Evolutionary conservation across 2,888 invertebrate genomes (phyloP), one percentile per base, ranked within the genome.

Genomic region (Hydroisotoma schaefferi): DNA sequence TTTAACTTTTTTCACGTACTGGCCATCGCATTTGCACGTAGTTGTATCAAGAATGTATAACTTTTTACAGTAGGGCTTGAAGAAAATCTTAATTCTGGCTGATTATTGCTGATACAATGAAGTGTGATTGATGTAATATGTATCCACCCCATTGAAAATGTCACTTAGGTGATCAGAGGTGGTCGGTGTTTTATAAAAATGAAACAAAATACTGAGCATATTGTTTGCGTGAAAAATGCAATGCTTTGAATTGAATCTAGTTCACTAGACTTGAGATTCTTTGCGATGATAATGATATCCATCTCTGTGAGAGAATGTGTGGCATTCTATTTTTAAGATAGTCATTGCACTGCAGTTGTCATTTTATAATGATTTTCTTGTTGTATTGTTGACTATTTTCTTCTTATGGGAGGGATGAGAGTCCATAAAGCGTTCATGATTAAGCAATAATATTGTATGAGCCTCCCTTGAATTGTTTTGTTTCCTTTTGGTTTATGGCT

Each of bases 401-500:
- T n/a, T n/a, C n/a, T n/a, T n/a, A n/a, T n/a, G n/a, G n/a, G n/a
- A n/a, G n/a, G n/a, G n/a, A n/a, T n/a, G n/a, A 15, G 33, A 40
- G 40, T 15, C 40, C n/a, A 15, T 10, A 40, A 20, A 15, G 40
- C n/a, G 5, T 5, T 10, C n/a, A 40, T 5, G 40, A 40, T 40
- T 15, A 18, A 20, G 40, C 40, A 40, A 40, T 5, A 40, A 4
- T 40, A 5, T 5, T 33, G 33, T 33, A 33, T 8, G n/a, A 15
- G 8, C 40, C 40, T 40, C 40, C 40, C 40, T 40, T 40, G 40
- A 15, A 40, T 40, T 40, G 20, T n/a, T n/a, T n/a, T n/a, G n/a
- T 40, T 40, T 40, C 40, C 40, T 40, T 40, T 40, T 40, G 40
- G 40, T 40, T n/a, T n/a, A n/a, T n/a, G n/a, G n/a, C n/a, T n/a